Evolutionary conservation across 2,797 vertebrate species (phyloP).

Genomic region (Acanthornis magna): DNA sequence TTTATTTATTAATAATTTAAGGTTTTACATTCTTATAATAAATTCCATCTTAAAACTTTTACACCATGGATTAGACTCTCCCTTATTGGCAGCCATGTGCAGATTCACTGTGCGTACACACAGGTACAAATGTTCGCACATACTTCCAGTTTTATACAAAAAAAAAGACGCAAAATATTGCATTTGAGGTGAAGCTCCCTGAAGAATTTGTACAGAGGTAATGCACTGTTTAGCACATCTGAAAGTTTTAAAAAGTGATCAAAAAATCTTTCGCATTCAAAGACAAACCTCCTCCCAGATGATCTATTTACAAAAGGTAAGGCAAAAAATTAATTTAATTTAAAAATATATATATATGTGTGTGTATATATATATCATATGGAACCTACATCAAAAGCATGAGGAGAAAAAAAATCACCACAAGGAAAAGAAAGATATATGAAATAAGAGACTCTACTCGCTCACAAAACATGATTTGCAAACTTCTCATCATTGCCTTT

Average conservation of each 20-base stretch:
- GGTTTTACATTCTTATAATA: slow-evolving; percentile 95
- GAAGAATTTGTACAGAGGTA: slow-evolving; percentile 85
- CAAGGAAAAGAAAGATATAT: slow-evolving; percentile 2
- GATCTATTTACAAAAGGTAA: slow-evolving; percentile 80
- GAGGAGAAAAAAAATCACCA: slow-evolving; percentile 20
- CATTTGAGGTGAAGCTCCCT: slow-evolving; percentile 88
- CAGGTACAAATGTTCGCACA: slow-evolving; percentile 68
- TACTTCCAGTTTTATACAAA: slow-evolving; percentile 80
- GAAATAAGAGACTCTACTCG: slow-evolving; percentile 53
- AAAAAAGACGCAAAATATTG: slow-evolving; percentile 76
- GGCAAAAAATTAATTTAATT: slow-evolving; percentile 69
- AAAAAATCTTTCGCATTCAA: slow-evolving; percentile 70
- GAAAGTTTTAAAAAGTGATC: slow-evolving; percentile 70
- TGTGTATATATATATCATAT: background rate
- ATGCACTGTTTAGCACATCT: slow-evolving; percentile 80
- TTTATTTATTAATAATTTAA: slow-evolving; percentile 99
- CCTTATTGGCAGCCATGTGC: slow-evolving; percentile 78
- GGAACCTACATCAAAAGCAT: slow-evolving; percentile 53
- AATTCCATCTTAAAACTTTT: slow-evolving; percentile 79
- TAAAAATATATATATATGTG: slow-evolving; percentile 31
- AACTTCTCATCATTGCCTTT: slow-evolving; percentile 60
- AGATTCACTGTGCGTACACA: slow-evolving; percentile 70
- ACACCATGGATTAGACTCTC: slow-evolving; percentile 69
- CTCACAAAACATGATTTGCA: slow-evolving; percentile 62
- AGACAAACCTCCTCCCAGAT: slow-evolving; percentile 66